Percentiles rank a stretch among this genome's conserved stretches.
phyloP scores from a whole-genome alignment of 2,888 invertebrate species.

The Teinopalpus imperialis region DNA sequence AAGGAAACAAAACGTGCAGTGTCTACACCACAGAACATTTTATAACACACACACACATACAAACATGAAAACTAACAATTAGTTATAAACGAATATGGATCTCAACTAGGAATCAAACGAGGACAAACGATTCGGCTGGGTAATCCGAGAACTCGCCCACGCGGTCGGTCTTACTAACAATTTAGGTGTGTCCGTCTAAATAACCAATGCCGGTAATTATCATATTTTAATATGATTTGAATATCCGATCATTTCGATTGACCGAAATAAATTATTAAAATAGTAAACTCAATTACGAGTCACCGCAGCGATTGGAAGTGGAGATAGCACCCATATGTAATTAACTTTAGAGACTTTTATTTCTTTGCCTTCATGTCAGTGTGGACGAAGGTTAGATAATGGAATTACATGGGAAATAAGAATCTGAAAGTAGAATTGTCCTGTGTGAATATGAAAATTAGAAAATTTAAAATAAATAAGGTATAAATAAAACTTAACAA shows the following conservation, averaged over 20 bases:
- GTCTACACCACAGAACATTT: too few species aligned
- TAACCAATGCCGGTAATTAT: constrained; percentile 34
- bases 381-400: constrained; percentile 6
- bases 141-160: too few species aligned
- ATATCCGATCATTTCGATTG: constrained; percentile 42
- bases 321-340: constrained; percentile 63
- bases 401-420: background rate
- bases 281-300: constrained; percentile 63
- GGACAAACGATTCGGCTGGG: too few species aligned
- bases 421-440: background rate
- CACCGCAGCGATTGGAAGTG: constrained; percentile 49
- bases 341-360: constrained; percentile 53
- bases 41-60: too few species aligned
- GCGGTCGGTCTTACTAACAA: too few species aligned
- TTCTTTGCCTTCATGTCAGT: constrained; percentile 31
- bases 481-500: too few species aligned
- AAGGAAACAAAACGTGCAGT: too few species aligned
- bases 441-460: background rate
- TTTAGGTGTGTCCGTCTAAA: too few species aligned
- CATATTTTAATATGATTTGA: constrained; percentile 40
- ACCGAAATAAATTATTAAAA: constrained; percentile 57
- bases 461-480: too few species aligned
- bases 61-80: too few species aligned
- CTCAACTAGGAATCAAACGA: too few species aligned
- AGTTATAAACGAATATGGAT: too few species aligned